Evolutionary conservation across 2,113 vertebrate species (phyloP), one percentile per base, ranked within the genome.

Genomic region (Lamprotornis superbus): DNA sequence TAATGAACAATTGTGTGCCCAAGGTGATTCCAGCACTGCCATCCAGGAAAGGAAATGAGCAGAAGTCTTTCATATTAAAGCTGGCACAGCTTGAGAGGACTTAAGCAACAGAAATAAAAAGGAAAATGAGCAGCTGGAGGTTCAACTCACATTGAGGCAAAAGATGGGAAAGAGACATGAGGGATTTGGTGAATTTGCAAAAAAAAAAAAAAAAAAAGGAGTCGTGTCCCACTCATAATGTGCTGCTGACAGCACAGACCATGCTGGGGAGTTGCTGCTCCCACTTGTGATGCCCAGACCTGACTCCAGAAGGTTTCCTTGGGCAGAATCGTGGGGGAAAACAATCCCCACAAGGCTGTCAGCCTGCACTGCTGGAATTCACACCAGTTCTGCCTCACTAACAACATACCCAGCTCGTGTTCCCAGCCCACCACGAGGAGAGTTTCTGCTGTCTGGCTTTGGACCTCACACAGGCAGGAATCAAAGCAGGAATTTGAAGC

Each of bases 331-430:
- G 1, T 35, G 15, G 17, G 19, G 21, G 16, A 20, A 20, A 74
- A 37, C 15, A 6, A 24, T 74, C 28, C 77, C 47, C 56, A 67
- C 31, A 2, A 31, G 47, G 37, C 56, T 89, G 56, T 23, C 69
- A 83, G 64, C 31, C 55, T 39, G 47, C 31, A 6, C 33, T 75
- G 56, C 53, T 78, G 88, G 71, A 44, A 33, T 76, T 91, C 49
- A 25, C 67, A 90, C 28, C 37, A 3, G 1, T 35, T 71, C 61
- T 85, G 9, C 23, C 71, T 85, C 33, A 7, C 33, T 20, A 44
- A 18, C 33, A 55, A 4, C 37, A 24, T 0, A 40, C 4, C 39
- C 33, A 31, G 19, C 28, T 50, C 3, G 0, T 44, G 42, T 40
- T 89, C 75, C 61, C 60, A 49, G 12, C 46, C 27, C 60, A 82